Evolutionary conservation across 2,888 invertebrate species (phyloP).

Genomic region (Spilarctia lutea): DNA sequence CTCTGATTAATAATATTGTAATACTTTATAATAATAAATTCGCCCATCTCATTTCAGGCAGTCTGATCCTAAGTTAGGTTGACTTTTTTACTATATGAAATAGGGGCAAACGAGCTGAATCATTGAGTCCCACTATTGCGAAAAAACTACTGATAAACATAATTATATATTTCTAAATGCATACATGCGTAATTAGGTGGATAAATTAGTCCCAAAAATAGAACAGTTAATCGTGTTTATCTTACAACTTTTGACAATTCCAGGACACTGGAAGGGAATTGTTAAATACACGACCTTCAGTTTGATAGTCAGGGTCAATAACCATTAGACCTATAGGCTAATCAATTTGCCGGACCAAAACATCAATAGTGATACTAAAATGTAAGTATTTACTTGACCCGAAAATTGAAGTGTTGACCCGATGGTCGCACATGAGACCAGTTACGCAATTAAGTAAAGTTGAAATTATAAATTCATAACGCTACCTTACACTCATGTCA

Average conservation of each 20-base stretch:
- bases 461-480: not conserved
- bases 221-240: too few species aligned
- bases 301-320: not conserved
- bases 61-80: too few species aligned
- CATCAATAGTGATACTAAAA: not conserved
- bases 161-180: too few species aligned
- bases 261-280: not conserved
- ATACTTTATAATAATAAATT: not conserved
- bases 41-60: too few species aligned
- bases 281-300: not conserved
- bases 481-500: not conserved
- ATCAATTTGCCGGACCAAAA: not conserved
- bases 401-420: not conserved
- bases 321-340: not conserved
- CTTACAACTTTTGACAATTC: not conserved
- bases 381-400: not conserved
- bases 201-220: too few species aligned
- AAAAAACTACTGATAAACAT: too few species aligned
- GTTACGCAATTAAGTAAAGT: not conserved
- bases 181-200: too few species aligned
- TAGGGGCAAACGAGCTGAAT: too few species aligned
- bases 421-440: not conserved
- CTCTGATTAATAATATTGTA: not conserved
- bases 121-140: too few species aligned
- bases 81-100: too few species aligned